Base-by-base conservation (phyloP, 2,888 invertebrate genomes). In the Corbicula japonica region DNA sequence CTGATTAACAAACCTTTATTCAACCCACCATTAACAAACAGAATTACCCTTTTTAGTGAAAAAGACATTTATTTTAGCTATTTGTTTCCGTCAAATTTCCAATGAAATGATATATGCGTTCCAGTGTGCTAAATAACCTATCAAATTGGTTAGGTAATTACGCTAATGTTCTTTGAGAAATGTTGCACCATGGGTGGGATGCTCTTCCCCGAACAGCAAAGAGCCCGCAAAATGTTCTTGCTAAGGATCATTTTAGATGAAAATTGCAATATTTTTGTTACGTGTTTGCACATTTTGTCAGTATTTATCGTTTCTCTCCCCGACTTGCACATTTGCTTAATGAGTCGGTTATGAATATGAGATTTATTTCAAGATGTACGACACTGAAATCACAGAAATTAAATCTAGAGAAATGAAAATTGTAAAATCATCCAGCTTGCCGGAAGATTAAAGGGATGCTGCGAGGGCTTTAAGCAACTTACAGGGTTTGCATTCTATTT, bases 171-270 rank as follows among this genome's bases (percentile, higher is more conserved):
- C 71, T 56, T 10, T 41, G 23, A 30, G 52, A 76, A 73, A 73
- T 76, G 65, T 61, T 54, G 28, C 78, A 58, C 76, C 48, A 71
- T 83, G 82, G 82, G 82, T 83, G 82, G 82, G 80, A 73, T 65
- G 48, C 50, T 48, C 66, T 63, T 68, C 23, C 48, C 35, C 30
- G 50, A 60, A 60, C 46, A 46, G 48, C 48, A 60, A 44, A 52
- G 58, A 63, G 56, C 41, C 63, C 72, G 34, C 44, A 63, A 72
- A 72, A 72, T 72, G 63, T 63, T 56, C 35, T 28, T 52, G 28
- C 50, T 35, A 60, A 68, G 38, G 35, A 66, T 74, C 32, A n/a
- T 54, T 73, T 74, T 61, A 44, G 60, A 41, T 38, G 71, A 46
- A 74, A 74, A 74, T 66, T 74, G 52, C 61, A 41, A 48, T 61